These are phyloP conservation scores for Varroa destructor DNA, from an alignment of 1,140 invertebrate genomes.

Conservation along the genomic window DNA sequence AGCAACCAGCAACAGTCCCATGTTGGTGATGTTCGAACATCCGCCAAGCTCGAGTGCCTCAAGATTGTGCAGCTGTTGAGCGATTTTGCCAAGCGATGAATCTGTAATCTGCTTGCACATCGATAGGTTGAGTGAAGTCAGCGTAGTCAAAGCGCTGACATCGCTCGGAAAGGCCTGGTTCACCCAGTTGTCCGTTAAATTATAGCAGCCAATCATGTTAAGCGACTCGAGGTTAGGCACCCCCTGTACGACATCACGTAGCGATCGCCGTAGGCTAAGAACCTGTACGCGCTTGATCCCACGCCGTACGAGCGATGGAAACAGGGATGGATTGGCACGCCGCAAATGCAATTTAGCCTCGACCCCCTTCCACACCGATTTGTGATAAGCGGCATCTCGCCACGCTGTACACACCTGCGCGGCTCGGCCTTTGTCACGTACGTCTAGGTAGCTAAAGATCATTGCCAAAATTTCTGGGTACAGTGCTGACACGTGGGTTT, in stretches of 20 bases:
- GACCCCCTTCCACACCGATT: constrained; percentile 79
- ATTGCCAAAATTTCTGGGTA: constrained; percentile 82
- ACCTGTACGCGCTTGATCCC: constrained; percentile 70
- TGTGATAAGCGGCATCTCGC: constrained; percentile 71
- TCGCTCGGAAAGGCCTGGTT: constrained; percentile 62
- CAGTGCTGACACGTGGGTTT: constrained; percentile 62
- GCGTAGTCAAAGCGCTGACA: constrained; percentile 45
- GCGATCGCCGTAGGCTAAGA: constrained; percentile 62
- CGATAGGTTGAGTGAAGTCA: constrained; percentile 69
- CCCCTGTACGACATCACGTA: constrained; percentile 69
- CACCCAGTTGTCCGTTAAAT: constrained; percentile 67
- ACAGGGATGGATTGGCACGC: constrained; percentile 63
- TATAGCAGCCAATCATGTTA: constrained; percentile 82
- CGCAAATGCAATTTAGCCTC: constrained; percentile 76
- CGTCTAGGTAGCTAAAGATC: constrained; percentile 76
- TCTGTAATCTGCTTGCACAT: constrained; percentile 89
- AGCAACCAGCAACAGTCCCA: constrained; percentile 64
- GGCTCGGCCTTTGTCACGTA: constrained; percentile 69
- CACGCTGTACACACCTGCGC: constrained; percentile 77
- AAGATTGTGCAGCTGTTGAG: constrained; percentile 68
- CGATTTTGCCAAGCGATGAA: constrained; percentile 62
- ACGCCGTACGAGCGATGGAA: constrained; percentile 65
- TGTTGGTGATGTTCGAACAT: constrained; percentile 76
- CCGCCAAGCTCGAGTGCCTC: constrained; percentile 75
- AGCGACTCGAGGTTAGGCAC: constrained; percentile 72